Percentiles rank a stretch among this genome's conserved stretches.
Conservation (phyloP, 2,113 vertebrate genomes). For the Gila orcuttii region DNA sequence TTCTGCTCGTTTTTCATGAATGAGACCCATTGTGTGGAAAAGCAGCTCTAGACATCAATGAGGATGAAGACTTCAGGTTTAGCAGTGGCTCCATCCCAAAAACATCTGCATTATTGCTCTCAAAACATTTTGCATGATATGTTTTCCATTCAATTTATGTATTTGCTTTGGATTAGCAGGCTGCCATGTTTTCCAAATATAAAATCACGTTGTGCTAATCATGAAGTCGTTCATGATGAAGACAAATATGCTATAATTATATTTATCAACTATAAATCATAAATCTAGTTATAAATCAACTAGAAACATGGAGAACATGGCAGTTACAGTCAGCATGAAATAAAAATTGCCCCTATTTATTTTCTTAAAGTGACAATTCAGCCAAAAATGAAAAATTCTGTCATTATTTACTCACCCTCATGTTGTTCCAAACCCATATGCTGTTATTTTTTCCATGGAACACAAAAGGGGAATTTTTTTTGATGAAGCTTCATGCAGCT, state of each 20-base stretch:
- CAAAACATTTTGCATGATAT: neutral
- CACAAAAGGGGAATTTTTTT: neutral
- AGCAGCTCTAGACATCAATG: neutral
- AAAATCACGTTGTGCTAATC: conserved; percentile 23
- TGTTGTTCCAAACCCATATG: neutral
- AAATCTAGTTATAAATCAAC: neutral
- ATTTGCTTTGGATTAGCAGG: conserved; percentile 38
- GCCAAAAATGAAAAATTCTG: neutral
- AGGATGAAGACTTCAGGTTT: conserved; percentile 15
- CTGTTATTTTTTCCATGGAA: conserved; percentile 19
- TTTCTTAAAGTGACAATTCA: neutral
- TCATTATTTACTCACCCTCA: neutral
- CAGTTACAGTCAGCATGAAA: neutral
- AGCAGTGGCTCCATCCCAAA: neutral
- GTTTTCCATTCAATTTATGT: conserved; percentile 20
- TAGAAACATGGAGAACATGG: neutral
- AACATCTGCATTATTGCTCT: conserved; percentile 33
- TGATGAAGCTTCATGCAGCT: neutral
- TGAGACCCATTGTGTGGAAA: too few species aligned
- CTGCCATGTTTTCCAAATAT: conserved; percentile 8
- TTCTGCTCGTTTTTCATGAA: too few species aligned
- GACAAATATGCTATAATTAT: conserved; percentile 18
- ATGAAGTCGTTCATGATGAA: neutral
- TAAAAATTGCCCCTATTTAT: neutral
- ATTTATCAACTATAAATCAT: too few species aligned